Evolutionary conservation across 2,888 invertebrate species (phyloP).

Genomic region (Erynnis tages): DNA sequence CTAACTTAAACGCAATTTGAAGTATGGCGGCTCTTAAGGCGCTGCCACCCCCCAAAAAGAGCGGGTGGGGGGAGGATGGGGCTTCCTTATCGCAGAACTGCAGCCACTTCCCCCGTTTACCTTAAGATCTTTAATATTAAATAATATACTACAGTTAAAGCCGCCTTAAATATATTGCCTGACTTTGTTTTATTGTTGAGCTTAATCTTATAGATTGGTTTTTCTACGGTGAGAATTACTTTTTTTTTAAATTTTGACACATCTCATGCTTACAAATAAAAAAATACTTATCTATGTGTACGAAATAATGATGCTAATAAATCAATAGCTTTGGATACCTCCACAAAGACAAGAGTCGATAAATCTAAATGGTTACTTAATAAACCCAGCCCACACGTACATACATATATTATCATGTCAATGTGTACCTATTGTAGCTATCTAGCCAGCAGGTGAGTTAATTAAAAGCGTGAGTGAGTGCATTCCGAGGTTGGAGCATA

Average conservation of each 20-base stretch:
- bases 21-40: conserved; percentile 77
- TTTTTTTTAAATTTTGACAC: no score
- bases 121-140: conserved; percentile 82
- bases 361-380: no score
- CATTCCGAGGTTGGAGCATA: conserved; percentile 46
- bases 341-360: no score
- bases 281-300: no score
- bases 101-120: conserved; percentile 77
- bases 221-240: no score
- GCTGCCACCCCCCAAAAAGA: conserved; percentile 63
- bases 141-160: conserved; percentile 77
- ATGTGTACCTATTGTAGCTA: no score
- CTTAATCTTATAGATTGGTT: conserved; percentile 13
- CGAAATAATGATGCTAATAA: no score
- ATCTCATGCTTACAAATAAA: no score
- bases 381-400: no score
- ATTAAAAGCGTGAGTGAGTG: conserved; percentile 38
- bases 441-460: conserved; percentile 26
- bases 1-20: conserved; percentile 80
- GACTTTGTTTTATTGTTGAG: conserved; percentile 55
- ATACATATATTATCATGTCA: no score
- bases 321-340: no score
- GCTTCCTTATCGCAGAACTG: conserved; percentile 77
- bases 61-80: conserved; percentile 47
- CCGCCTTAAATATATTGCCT: conserved; percentile 57